Base-by-base conservation (phyloP, 2,797 vertebrate genomes). In the Acridotheres tristis region DNA sequence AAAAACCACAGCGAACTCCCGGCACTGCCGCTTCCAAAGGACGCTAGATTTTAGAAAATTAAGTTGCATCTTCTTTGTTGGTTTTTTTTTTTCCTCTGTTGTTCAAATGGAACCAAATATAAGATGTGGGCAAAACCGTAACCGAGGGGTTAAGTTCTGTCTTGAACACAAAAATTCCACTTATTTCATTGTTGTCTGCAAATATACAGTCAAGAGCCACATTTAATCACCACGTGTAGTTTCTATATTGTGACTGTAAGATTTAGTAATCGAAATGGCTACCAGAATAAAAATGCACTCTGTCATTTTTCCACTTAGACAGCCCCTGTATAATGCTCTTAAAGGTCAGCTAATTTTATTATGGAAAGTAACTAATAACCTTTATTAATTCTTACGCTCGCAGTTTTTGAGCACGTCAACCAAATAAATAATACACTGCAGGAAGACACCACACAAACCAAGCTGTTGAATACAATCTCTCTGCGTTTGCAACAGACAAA, bases 341-440 rank as follows among this genome's bases (percentile, higher is more conserved):
- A 96, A 96, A 96, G 91, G 91, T 94, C 94, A 96, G 90, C 92
- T 97, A 84, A 94, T 97, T 95, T 96, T 97, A 91, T 75, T 92
- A 95, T 19, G 59, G 91, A 84, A 94, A 95, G 63, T 36, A 96
- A 96, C 89, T 92, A 96, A 95, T 88, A 93, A 94, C 87, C 89
- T 95, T 83, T 95, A 96, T 93, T 94, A 95, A 94, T 89, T 85
- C 78, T 65, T 65, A 38, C 50, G 34, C 69, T 94, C 5, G 2
- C 61, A 40, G 72, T 90, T 94, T 88, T 75, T 62, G 55, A 94
- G 78, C 82, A 29, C 1, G 1, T 40, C 89, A 78, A 71, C 72
- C 82, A 92, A 91, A 88, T 81, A 96, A 94, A 94, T 84, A 91
- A 78, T 23, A 61, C 16, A 4, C 27, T 9, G 59, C 80, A 80